Evolutionary conservation across 2,797 vertebrate species (phyloP).

Genomic region (Semotilus atromaculatus): DNA sequence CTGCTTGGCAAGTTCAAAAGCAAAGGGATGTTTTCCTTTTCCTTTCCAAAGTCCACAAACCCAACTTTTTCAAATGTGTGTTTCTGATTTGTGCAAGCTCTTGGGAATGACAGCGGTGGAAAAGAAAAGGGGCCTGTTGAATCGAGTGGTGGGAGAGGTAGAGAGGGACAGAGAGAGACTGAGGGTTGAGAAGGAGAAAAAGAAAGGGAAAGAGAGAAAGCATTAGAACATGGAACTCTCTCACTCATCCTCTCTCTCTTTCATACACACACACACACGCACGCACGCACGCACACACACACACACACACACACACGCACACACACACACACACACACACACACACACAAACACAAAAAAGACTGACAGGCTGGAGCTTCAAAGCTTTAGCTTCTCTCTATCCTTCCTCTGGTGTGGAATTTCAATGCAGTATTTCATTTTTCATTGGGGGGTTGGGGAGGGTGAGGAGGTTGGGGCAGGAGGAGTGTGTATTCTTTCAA

Average conservation of each 20-base stretch:
- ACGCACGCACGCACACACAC: conserved; percentile 64
- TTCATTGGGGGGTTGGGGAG: conserved; percentile 54
- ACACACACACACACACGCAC: conserved; percentile 62
- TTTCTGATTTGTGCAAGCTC: conserved; percentile 72
- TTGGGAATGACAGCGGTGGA: conserved; percentile 69
- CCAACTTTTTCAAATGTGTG: conserved; percentile 75
- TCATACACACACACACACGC: conserved; percentile 53
- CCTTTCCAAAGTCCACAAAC: conserved; percentile 77
- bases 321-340: conserved; percentile 58
- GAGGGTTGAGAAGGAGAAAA: conserved; percentile 47
- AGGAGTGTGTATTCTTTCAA: conserved; percentile 62
- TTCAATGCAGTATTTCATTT: conserved; percentile 74
- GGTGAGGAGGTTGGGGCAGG: conserved; percentile 51
- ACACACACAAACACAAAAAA: conserved; percentile 67
- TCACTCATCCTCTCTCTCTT: conserved; percentile 55
- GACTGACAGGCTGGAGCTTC: conserved; percentile 78
- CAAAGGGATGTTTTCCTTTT: conserved; percentile 64
- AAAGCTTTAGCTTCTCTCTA: conserved; percentile 72
- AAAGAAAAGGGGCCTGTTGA: conserved; percentile 55
- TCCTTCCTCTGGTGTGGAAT: conserved; percentile 75
- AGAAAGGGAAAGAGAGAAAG: conserved; percentile 52
- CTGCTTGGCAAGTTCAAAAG: conserved; percentile 74
- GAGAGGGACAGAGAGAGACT: conserved; percentile 46
- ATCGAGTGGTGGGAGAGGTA: conserved; percentile 47
- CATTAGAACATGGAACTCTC: conserved; percentile 67